Evolutionary conservation across 2,888 invertebrate species (phyloP), one percentile per base, ranked within the genome.

Genomic region (Oligia fasciuncula): DNA sequence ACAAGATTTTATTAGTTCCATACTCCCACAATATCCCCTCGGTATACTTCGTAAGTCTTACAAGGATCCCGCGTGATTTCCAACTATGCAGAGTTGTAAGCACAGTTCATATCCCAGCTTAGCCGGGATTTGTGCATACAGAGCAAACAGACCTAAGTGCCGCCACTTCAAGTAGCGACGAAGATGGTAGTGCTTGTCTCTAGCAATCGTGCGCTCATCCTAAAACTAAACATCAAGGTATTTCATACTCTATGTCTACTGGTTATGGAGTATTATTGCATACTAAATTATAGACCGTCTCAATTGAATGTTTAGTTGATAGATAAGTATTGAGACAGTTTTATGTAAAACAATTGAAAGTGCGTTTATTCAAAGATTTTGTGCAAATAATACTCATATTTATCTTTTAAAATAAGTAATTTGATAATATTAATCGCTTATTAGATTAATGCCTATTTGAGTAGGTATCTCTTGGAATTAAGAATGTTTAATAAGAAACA

Each of bases 71-170:
- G 81, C 77, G 83, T 81, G 85, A 87, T 88, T 88, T 87, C 83
- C 89, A 80, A 85, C 85, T 81, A 83, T 82, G 75, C 80, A 80
- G 86, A 88, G 85, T 81, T 87, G 87, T 88, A 88, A 89, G 91
- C 81, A 86, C 77, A 78, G 79, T 83, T 85, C 76, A 65, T 83
- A 89, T 86, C 88, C 84, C 80, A 85, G 90, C 87, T 91, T 89
- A 91, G 81, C 79, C 35, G 65, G 84, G 91, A 90, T 90, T 91
- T 90, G 84, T 89, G 91, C 91, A 88, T 85, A 74, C 83, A 72
- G 85, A 88, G 87, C 87, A 90, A 91, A 91, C 90, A 91, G 79
- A 77, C 78, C 81, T 83, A 86, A 84, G 76, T 79, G 84, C 80
- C 80, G 75, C 81, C 86, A 86, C 83, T 89, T 86, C 77, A 88